phyloP scores from a whole-genome alignment of 1,140 invertebrate species.

The Platyscapa corneri region DNA sequence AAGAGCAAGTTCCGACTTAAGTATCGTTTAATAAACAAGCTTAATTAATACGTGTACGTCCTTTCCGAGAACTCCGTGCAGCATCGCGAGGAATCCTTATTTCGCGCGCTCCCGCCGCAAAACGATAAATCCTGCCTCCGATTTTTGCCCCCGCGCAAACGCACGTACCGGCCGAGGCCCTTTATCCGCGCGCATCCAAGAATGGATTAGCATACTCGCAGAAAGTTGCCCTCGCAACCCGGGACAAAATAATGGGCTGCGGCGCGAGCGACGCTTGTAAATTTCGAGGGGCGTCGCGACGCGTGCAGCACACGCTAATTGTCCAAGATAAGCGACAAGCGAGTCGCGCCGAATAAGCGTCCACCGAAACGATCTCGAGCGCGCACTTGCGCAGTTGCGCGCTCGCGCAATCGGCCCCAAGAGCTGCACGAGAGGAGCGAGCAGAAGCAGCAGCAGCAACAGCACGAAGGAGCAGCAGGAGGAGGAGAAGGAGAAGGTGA shows the following conservation, averaged over 20 bases:
- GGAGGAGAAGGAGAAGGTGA: not conserved
- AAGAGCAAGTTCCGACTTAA: conserved; percentile 7
- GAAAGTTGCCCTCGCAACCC: not conserved
- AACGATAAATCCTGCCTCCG: not conserved
- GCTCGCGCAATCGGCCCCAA: not conserved
- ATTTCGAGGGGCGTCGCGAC: conserved; percentile 2
- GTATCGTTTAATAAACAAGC: conserved; percentile 31
- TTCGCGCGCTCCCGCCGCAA: conserved; percentile 3
- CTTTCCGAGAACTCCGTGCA: conserved; percentile 20
- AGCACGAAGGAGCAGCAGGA: too few relatives aligned
- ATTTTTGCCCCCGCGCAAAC: not conserved
- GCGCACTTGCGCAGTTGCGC: too few relatives aligned
- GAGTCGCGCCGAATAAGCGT: not conserved
- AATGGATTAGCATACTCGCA: conserved; percentile 8
- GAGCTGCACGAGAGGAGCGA: not conserved
- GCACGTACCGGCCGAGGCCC: not conserved
- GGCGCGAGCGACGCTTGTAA: not conserved
- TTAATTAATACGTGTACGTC: conserved; percentile 28
- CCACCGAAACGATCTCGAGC: not conserved
- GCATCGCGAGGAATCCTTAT: conserved; percentile 2
- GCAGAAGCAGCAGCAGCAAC: too few relatives aligned
- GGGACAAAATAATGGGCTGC: not conserved
- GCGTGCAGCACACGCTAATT: conserved; percentile 32
- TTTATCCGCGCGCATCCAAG: not conserved
- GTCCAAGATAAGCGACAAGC: conserved; percentile 7